Conservation (phyloP, 2,113 vertebrate genomes). For the Abramis brama region DNA sequence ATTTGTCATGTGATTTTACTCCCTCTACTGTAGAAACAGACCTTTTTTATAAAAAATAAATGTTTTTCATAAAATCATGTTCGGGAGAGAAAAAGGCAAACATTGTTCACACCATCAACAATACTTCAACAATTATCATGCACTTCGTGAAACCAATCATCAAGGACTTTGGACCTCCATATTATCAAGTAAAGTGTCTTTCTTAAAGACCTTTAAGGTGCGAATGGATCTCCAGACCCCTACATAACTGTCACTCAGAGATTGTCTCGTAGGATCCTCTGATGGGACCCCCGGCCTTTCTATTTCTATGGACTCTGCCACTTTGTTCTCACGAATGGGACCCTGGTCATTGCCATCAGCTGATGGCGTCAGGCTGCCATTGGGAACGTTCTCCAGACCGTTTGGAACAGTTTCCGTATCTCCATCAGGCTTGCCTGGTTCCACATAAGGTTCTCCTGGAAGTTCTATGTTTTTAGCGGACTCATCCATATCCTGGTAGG, state of each 20-base stretch:
- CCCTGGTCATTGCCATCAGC: constrained; percentile 19
- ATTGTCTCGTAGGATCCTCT: constrained; percentile 65
- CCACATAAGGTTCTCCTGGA: constrained; percentile 62
- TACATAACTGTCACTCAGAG: constrained; percentile 82
- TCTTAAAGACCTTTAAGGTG: constrained; percentile 85
- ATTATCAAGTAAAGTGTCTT: constrained; percentile 89
- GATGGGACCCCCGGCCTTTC: constrained; percentile 64
- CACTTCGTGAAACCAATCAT: constrained; percentile 56
- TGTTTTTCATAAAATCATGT: constrained; percentile 48
- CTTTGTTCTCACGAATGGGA: constrained; percentile 35
- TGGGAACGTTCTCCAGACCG: constrained; percentile 28
- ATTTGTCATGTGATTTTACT: constrained; percentile 3
- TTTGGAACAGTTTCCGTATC: constrained; percentile 47
- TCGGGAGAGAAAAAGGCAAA: constrained; percentile 47
- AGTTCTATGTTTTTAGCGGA: constrained; percentile 72
- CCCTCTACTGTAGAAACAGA: constrained; percentile 53
- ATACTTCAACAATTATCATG: constrained; percentile 55
- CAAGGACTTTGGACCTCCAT: constrained; percentile 93
- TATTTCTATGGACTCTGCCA: constrained; percentile 68
- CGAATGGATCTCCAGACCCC: constrained; percentile 90
- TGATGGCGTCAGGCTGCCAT: constrained; percentile 44
- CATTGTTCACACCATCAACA: constrained; percentile 49
- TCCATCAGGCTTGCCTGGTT: constrained; percentile 53
- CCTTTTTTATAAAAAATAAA: constrained; percentile 58
- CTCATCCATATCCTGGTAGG: constrained; percentile 90